Base-by-base conservation (phyloP, 2,888 invertebrate genomes). In the Microplitis manilae region DNA sequence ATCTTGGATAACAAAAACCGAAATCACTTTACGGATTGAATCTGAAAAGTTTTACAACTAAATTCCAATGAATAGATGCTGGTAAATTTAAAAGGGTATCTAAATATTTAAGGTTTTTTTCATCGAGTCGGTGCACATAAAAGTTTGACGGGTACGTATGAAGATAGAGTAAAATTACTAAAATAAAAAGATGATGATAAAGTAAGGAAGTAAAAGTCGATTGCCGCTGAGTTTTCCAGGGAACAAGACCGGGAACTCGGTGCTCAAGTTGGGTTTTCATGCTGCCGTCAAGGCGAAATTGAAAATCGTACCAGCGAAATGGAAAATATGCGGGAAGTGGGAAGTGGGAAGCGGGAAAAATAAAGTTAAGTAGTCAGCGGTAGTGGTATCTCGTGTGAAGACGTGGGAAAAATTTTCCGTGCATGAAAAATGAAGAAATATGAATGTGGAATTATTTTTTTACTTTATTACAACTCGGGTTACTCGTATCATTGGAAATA, bases 151-250 rank as follows among this genome's bases (percentile, higher is more conserved):
- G 50, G 50, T 50, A 50, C 2, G 50, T 50, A 50, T 50, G 50
- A 62, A 15, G 62, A 62, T 17, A 8, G 62, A 62, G 15, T 62
- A 17, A 8, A 62, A 17, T 62, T 62, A 17, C 62, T 15, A 15
- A 62, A 20, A 62, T 20, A 62, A 20, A 62, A 62, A 15, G 15
- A 17, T 62, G n/a, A 62, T 62, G 62, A 62, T 62, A 62, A 62
- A 62, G 15, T 17, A 8, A 62, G 20, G 62, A 62, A 62, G 62
- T 62, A 15, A 62, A 62, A 62, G 62, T 62, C 62, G 62, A 62
- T 62, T 62, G 62, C 62, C 20, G 20, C 4, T 30, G 30, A 30
- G 30, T 30, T 30, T 30, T 30, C 30, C 30, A 4, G 30, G 30
- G 30, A 30, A 30, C 30, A 30, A 2, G 30, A 30, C 30, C 30